These are phyloP conservation scores for Urocynchramus pylzowi DNA, from an alignment of 2,113 vertebrate genomes.

Conservation along the genomic window DNA sequence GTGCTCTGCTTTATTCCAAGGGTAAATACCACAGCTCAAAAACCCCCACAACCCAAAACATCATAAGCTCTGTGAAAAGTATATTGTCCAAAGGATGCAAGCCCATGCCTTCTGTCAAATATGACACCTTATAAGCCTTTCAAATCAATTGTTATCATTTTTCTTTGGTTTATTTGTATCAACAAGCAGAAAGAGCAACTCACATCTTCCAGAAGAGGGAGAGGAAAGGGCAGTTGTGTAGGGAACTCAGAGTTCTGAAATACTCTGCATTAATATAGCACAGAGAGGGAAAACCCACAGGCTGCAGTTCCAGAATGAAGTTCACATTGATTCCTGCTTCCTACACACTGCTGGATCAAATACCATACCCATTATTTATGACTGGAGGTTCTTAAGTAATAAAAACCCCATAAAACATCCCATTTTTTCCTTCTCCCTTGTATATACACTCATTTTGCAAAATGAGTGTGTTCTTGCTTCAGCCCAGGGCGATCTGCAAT, in stretches of 20 bases:
- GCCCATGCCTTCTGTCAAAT: not conserved
- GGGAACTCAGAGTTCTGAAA: not conserved
- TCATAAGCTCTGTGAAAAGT: not conserved
- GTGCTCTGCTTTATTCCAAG: not conserved
- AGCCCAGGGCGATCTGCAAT: not conserved
- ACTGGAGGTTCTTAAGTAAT: not conserved
- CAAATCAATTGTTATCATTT: not conserved
- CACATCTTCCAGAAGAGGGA: rapidly evolving
- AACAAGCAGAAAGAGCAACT: not conserved
- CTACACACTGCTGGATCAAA: not conserved
- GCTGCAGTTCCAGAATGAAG: not conserved
- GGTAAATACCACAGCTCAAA: not conserved
- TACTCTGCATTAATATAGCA: not conserved
- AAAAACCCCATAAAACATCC: not conserved
- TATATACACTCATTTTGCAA: not conserved
- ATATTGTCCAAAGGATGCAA: not conserved
- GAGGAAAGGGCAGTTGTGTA: not conserved
- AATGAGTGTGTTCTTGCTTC: not conserved
- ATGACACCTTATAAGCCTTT: not conserved
- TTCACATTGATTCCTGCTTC: not conserved
- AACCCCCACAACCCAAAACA: not conserved
- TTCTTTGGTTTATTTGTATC: not conserved
- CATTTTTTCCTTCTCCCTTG: not conserved
- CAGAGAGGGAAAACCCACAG: not conserved
- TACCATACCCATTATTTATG: not conserved